These are phyloP conservation scores for Phalacrocorax pelagicus DNA, from an alignment of 2,113 vertebrate species.

Conservation along the genomic window DNA sequence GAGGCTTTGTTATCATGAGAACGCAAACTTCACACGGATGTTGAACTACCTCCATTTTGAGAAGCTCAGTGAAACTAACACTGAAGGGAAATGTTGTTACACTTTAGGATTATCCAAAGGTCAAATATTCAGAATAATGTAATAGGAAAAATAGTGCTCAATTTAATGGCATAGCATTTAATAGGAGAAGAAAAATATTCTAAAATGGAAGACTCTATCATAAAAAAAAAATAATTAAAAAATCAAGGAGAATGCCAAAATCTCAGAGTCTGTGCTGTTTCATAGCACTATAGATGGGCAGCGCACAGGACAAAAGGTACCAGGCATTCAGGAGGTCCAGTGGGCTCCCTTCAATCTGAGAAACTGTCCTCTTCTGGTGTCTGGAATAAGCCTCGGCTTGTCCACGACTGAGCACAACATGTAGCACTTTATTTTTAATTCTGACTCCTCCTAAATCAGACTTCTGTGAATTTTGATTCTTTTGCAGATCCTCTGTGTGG, in stretches of 20 bases:
- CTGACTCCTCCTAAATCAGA: slow-evolving; percentile 38
- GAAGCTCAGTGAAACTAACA: not conserved
- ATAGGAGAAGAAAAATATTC: not conserved
- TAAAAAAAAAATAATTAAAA: not conserved
- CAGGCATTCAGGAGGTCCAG: not conserved
- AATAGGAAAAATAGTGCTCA: not conserved
- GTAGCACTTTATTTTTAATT: slow-evolving; percentile 19
- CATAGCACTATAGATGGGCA: not conserved
- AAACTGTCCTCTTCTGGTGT: not conserved
- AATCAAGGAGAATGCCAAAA: not conserved
- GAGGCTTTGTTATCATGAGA: not conserved
- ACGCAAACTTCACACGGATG: not conserved
- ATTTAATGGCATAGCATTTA: not conserved
- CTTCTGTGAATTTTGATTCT: not conserved
- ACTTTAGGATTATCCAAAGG: slow-evolving; percentile 29
- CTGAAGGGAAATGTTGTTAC: not conserved
- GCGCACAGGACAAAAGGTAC: not conserved
- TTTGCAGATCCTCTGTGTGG: not conserved
- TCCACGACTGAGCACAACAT: not conserved
- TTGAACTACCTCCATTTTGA: not conserved
- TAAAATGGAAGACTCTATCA: not conserved
- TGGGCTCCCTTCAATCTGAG: not conserved
- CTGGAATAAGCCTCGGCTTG: not conserved
- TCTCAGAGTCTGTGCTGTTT: not conserved
- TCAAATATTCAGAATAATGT: slow-evolving; percentile 8